Evolutionary conservation across 2,113 vertebrate genomes (phyloP).

Genomic region (Turdus rufiventris): DNA sequence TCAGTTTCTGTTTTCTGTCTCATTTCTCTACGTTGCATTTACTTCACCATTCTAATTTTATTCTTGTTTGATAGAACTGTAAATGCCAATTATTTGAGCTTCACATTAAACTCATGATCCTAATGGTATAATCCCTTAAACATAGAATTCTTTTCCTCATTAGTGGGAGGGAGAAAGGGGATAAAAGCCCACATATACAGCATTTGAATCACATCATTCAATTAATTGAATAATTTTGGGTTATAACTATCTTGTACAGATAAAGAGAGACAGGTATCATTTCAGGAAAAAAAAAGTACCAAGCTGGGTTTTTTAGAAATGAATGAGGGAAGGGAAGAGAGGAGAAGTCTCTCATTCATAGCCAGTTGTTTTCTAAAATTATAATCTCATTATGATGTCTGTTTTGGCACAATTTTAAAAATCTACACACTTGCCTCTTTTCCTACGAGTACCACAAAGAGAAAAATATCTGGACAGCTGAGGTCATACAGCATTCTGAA

Average conservation of each 20-base stretch:
- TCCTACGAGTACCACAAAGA: not conserved
- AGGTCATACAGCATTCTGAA: not conserved
- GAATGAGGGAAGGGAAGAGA: not conserved
- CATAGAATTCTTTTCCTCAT: not conserved
- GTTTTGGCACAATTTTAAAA: not conserved
- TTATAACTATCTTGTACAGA: not conserved
- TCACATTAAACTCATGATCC: not conserved
- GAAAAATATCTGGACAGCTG: not conserved
- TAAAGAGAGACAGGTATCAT: not conserved
- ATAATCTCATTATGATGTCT: not conserved
- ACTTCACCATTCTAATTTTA: not conserved
- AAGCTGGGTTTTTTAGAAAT: not conserved
- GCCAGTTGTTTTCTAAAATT: not conserved
- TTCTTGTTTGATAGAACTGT: not conserved
- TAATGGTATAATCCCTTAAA: not conserved
- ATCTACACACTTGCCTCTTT: not conserved
- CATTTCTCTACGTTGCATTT: not conserved
- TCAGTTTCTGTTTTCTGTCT: not conserved
- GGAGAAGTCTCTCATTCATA: not conserved
- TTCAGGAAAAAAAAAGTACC: not conserved
- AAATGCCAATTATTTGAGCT: not conserved
- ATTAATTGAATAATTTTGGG: not conserved
- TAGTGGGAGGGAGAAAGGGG: not conserved
- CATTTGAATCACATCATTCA: not conserved
- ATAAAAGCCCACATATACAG: not conserved